phyloP scores from a whole-genome alignment of 92 coral and sea anemone species.

The Umimayanthus chanpuru region DNA sequence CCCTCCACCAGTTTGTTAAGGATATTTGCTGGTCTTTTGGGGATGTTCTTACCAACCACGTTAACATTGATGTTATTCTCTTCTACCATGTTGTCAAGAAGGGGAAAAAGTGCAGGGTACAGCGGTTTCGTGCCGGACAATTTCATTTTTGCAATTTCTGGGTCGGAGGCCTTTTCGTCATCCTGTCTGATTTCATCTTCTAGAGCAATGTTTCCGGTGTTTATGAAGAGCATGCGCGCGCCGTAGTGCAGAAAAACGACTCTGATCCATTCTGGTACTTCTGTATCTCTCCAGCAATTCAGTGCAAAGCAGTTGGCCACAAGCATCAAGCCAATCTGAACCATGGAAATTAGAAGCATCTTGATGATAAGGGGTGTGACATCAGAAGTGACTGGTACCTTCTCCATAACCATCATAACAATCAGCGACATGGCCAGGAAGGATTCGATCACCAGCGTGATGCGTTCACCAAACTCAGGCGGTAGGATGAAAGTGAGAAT shows the following conservation, averaged over 20 bases:
- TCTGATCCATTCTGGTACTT: slow-evolving; percentile 81
- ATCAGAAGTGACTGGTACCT: slow-evolving; percentile 82
- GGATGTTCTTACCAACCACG: slow-evolving; percentile 27
- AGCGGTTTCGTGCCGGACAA: slow-evolving; percentile 54
- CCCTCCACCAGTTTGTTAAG: slow-evolving; percentile 63
- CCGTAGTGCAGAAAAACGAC: slow-evolving; percentile 80
- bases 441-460: slow-evolving; percentile 90
- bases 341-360: slow-evolving; percentile 79
- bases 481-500: slow-evolving; percentile 87
- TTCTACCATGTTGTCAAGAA: slow-evolving; percentile 21
- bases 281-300: slow-evolving; percentile 69
- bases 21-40: slow-evolving; percentile 34
- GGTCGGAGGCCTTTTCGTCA: slow-evolving; percentile 35
- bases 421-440: slow-evolving; percentile 91
- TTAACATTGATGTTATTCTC: slow-evolving; percentile 39
- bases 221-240: slow-evolving; percentile 80
- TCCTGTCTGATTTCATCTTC: slow-evolving; percentile 22
- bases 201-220: slow-evolving; percentile 63
- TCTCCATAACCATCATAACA: slow-evolving; percentile 80
- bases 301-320: slow-evolving; percentile 82
- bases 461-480: slow-evolving; percentile 92
- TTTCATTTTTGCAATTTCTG: slow-evolving; percentile 47
- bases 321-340: slow-evolving; percentile 77
- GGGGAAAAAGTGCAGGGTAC: slow-evolving; percentile 40
- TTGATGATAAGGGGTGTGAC: slow-evolving; percentile 80